Percentiles rank a stretch among this genome's conserved stretches.
These are phyloP conservation scores for Drosophila setosimentum DNA, from an alignment of 2,888 invertebrate species.

Conservation along the genomic window DNA sequence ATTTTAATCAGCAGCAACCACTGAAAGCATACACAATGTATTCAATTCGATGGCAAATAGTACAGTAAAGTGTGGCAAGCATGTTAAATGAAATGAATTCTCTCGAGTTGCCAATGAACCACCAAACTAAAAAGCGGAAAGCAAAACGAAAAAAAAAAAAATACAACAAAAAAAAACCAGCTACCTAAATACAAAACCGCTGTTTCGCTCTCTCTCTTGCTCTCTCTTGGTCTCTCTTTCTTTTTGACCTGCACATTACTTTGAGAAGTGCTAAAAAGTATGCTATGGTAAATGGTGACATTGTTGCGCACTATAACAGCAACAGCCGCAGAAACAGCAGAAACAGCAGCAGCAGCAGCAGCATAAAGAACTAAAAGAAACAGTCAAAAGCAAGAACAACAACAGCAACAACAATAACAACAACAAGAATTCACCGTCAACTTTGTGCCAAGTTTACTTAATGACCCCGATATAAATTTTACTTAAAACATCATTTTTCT, in stretches of 20 bases:
- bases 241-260: slow-evolving; percentile 54
- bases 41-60: slow-evolving; percentile 25
- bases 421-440: slow-evolving; percentile 60
- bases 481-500: slow-evolving; percentile 80
- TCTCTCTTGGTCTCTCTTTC: not conserved
- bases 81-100: slow-evolving; percentile 19
- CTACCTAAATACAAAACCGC: slow-evolving; percentile 10
- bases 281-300: slow-evolving; percentile 75
- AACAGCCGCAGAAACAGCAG: not conserved
- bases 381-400: slow-evolving; percentile 28
- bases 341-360: slow-evolving; percentile 12
- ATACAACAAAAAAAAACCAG: slow-evolving; percentile 6
- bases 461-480: slow-evolving; percentile 79
- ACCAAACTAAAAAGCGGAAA: not conserved
- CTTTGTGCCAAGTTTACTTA: slow-evolving; percentile 80
- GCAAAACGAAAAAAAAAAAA: not conserved
- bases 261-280: slow-evolving; percentile 71
- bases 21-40: slow-evolving; percentile 15
- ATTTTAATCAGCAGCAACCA: slow-evolving; percentile 22
- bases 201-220: rapidly evolving
- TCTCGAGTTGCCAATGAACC: slow-evolving; percentile 7
- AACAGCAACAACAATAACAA: slow-evolving; percentile 11
- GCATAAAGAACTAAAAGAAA: slow-evolving; percentile 8
- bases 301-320: slow-evolving; percentile 61
- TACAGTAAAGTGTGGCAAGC: slow-evolving; percentile 24